Conservation (phyloP, 2,113 vertebrate species). For the Eptesicus fuscus region DNA sequence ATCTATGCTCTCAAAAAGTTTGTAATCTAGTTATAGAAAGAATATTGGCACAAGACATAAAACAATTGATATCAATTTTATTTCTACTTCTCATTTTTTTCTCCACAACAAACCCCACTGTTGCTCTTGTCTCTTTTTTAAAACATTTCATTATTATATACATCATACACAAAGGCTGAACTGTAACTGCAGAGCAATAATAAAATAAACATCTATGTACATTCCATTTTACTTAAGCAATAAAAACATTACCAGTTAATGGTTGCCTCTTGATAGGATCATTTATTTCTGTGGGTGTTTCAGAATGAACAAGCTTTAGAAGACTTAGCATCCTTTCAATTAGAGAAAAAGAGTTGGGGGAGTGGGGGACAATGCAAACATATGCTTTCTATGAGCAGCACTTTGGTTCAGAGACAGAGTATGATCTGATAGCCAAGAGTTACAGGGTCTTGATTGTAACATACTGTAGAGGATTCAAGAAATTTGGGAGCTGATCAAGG, state of each 20-base stretch:
- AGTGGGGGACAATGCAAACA: background rate
- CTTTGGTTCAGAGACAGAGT: background rate
- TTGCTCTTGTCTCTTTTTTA: background rate
- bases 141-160: background rate
- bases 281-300: background rate
- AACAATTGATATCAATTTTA: background rate
- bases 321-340: background rate
- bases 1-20: background rate
- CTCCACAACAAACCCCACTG: background rate
- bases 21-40: constrained; percentile 6
- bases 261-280: background rate
- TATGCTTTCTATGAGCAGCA: background rate
- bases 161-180: background rate
- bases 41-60: background rate
- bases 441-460: background rate
- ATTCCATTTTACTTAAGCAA: constrained; percentile 15
- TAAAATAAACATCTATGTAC: background rate
- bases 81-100: constrained; percentile 9
- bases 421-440: background rate
- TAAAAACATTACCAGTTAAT: background rate
- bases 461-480: background rate
- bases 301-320: background rate
- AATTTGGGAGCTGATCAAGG: background rate
- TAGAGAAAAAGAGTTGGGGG: background rate
- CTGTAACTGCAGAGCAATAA: background rate